A percentile compares a stretch with the other conserved stretches of the same genome.
Evolutionary conservation across 1,140 invertebrate species (phyloP).

Genomic region (Acromyrmex echinatior): DNA sequence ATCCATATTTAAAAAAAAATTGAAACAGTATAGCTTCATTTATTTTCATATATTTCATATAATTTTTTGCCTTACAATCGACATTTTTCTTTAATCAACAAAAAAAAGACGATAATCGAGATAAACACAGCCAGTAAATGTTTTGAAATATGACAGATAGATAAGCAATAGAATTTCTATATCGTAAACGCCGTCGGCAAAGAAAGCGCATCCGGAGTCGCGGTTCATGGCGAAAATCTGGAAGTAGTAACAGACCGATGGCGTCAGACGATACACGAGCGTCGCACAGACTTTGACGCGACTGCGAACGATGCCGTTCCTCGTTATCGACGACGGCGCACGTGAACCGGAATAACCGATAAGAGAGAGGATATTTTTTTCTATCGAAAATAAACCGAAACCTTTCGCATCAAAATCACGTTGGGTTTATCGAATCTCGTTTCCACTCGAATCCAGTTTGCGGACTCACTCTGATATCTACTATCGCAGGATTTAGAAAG

Average conservation of each 20-base stretch:
- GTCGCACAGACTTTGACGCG: slow-evolving; percentile 24
- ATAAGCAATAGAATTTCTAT: not conserved
- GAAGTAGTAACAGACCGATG: slow-evolving; percentile 49
- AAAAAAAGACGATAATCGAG: not conserved
- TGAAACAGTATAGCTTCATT: not conserved
- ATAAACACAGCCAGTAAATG: not conserved
- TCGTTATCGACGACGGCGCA: slow-evolving; percentile 47
- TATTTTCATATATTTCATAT: not conserved
- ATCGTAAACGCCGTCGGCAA: not conserved
- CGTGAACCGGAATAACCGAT: slow-evolving; percentile 62
- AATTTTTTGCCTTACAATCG: not conserved
- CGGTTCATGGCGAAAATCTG: slow-evolving; percentile 22
- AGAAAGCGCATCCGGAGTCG: not conserved
- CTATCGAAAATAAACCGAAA: slow-evolving; percentile 43
- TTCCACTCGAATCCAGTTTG: slow-evolving; percentile 11
- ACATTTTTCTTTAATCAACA: not conserved
- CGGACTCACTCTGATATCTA: not conserved
- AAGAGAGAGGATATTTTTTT: slow-evolving; percentile 33
- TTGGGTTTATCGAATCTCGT: slow-evolving; percentile 51
- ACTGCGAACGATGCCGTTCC: slow-evolving; percentile 39
- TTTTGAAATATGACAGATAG: not conserved
- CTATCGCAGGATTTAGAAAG: not conserved
- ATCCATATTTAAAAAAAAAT: not conserved
- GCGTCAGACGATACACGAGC: slow-evolving; percentile 39
- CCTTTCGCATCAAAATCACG: slow-evolving; percentile 37